phyloP scores from a whole-genome alignment of 2,113 vertebrate genomes.

The Stigmatopora argus region DNA sequence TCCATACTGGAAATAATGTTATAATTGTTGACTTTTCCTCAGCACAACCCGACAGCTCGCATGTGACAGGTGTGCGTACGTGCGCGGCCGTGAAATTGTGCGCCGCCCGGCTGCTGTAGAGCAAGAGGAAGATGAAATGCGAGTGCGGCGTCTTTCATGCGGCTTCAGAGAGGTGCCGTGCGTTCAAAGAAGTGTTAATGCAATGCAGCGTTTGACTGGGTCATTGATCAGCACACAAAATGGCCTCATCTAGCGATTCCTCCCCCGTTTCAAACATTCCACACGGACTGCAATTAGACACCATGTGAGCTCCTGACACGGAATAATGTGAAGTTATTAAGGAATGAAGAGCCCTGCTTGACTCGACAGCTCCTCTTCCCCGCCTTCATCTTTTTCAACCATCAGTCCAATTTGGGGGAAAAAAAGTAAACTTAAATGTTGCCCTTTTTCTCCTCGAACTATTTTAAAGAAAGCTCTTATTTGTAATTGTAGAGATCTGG shows the following conservation, averaged over 20 bases:
- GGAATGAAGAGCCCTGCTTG: constrained; percentile 49
- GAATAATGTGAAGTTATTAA: constrained; percentile 71
- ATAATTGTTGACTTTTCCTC: constrained; percentile 70
- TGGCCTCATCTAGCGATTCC: constrained; percentile 70
- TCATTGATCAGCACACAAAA: constrained; percentile 74
- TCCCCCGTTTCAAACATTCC: constrained; percentile 65
- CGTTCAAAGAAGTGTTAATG: constrained; percentile 66
- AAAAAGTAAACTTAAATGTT: not conserved
- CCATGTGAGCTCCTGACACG: constrained; percentile 62
- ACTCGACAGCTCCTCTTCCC: constrained; percentile 41
- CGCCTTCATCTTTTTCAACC: constrained; percentile 34
- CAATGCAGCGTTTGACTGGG: constrained; percentile 63
- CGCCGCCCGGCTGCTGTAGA: constrained; percentile 56
- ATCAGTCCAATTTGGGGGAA: constrained; percentile 23
- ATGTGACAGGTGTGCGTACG: constrained; percentile 55
- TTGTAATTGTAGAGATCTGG: not conserved
- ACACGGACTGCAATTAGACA: constrained; percentile 67
- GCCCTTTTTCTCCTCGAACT: not conserved
- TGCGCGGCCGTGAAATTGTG: constrained; percentile 30
- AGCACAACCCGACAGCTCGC: constrained; percentile 53
- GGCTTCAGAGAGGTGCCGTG: constrained; percentile 61
- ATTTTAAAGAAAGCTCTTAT: not conserved
- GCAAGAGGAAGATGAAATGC: constrained; percentile 69
- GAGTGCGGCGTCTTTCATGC: constrained; percentile 69
- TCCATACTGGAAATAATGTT: constrained; percentile 66